Evolutionary conservation across 2,113 vertebrate species (phyloP).

Genomic region (Ibidorhyncha struthersii): DNA sequence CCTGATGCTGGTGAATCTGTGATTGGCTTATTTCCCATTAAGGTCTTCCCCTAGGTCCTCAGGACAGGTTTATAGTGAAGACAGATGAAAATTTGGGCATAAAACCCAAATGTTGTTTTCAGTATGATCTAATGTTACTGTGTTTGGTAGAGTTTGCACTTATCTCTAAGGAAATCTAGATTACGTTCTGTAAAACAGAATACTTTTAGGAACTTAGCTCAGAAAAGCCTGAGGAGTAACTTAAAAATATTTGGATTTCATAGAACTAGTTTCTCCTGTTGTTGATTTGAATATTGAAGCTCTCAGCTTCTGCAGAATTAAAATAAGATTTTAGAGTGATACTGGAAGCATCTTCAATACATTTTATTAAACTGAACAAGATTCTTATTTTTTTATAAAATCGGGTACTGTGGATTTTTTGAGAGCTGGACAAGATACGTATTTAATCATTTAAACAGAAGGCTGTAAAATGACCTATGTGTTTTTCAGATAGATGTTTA

Average conservation of each 20-base stretch:
- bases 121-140: background rate
- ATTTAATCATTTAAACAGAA: background rate
- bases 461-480: too few species aligned
- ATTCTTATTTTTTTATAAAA: background rate
- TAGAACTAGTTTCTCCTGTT: background rate
- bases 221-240: background rate
- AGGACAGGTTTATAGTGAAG: background rate
- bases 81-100: background rate
- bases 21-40: background rate
- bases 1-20: background rate
- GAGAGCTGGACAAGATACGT: background rate
- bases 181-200: background rate
- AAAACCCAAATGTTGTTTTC: background rate
- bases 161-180: background rate
- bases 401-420: background rate
- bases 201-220: background rate
- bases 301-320: background rate
- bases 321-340: background rate
- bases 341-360: background rate
- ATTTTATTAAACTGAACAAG: background rate
- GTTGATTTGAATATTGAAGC: conserved; percentile 4
- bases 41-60: background rate
- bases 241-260: background rate
- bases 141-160: background rate
- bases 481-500: background rate